Percentiles rank a stretch among this genome's conserved stretches.
These are phyloP conservation scores for Cyrtodaria siliqua DNA, from an alignment of 2,888 invertebrate genomes.

Conservation along the genomic window DNA sequence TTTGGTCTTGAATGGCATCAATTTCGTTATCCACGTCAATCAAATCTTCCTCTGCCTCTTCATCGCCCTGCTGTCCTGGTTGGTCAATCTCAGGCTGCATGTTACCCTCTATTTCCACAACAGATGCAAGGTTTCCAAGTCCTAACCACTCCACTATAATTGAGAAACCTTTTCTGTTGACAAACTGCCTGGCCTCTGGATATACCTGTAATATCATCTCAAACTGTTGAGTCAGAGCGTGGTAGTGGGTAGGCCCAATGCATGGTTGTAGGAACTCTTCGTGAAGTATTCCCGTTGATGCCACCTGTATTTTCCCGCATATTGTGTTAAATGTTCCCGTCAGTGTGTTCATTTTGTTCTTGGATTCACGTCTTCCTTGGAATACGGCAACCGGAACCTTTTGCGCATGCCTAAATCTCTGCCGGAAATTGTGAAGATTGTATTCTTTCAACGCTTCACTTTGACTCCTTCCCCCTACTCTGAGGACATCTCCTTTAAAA, in stretches of 20 bases:
- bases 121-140: slow-evolving; percentile 58
- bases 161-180: not conserved
- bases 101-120: slow-evolving; percentile 49
- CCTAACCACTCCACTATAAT: slow-evolving; percentile 68
- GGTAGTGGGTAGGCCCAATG: slow-evolving; percentile 41
- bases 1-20: slow-evolving; percentile 56
- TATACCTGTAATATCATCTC: not conserved
- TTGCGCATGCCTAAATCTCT: slow-evolving; percentile 45
- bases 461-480: slow-evolving; percentile 82
- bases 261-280: slow-evolving; percentile 66
- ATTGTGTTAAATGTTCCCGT: slow-evolving; percentile 63
- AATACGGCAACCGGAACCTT: slow-evolving; percentile 51
- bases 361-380: slow-evolving; percentile 47
- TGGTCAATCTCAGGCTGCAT: slow-evolving; percentile 14
- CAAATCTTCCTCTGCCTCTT: slow-evolving; percentile 62
- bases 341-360: slow-evolving; percentile 61
- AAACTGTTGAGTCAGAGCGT: slow-evolving; percentile 13
- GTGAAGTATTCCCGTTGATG: slow-evolving; percentile 72
- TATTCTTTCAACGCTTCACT: slow-evolving; percentile 72
- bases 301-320: slow-evolving; percentile 64
- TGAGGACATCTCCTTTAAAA: slow-evolving; percentile 73
- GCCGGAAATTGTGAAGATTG: slow-evolving; percentile 55
- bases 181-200: slow-evolving; percentile 73
- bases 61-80: slow-evolving; percentile 33
- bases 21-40: slow-evolving; percentile 66